Conservation (phyloP, 2,113 vertebrate genomes). For the Catagonus wagneri region DNA sequence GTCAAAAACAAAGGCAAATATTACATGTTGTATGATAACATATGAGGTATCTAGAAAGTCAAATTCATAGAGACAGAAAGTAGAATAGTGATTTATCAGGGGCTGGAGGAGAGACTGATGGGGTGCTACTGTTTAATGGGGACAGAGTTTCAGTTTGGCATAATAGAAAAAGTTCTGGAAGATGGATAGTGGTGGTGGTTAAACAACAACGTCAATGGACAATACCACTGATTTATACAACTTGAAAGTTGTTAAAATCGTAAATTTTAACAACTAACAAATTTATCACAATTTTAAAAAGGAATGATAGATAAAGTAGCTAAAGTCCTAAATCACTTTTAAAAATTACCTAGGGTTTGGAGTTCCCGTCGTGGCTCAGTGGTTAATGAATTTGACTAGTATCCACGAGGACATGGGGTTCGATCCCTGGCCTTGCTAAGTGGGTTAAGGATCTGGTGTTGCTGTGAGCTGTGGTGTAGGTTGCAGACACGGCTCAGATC, state of each 20-base stretch:
- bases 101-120: no score
- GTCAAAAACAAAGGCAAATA: background rate
- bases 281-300: slow-evolving; percentile 13
- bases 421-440: no score
- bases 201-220: background rate
- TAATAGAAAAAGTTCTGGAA: background rate
- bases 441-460: no score
- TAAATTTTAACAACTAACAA: no score
- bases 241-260: background rate
- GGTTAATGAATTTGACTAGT: no score
- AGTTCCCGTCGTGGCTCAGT: background rate
- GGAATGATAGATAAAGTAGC: background rate
- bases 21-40: background rate
- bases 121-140: background rate
- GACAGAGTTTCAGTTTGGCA: background rate
- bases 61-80: background rate
- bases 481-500: no score
- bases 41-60: background rate
- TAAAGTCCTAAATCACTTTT: background rate
- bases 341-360: slow-evolving; percentile 3
- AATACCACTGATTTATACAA: background rate
- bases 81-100: background rate
- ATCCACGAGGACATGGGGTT: no score
- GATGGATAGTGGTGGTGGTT: background rate
- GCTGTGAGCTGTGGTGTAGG: no score